These are phyloP conservation scores for Coenobita brevimanus DNA, from an alignment of 1,140 invertebrate genomes.

Conservation along the genomic window DNA sequence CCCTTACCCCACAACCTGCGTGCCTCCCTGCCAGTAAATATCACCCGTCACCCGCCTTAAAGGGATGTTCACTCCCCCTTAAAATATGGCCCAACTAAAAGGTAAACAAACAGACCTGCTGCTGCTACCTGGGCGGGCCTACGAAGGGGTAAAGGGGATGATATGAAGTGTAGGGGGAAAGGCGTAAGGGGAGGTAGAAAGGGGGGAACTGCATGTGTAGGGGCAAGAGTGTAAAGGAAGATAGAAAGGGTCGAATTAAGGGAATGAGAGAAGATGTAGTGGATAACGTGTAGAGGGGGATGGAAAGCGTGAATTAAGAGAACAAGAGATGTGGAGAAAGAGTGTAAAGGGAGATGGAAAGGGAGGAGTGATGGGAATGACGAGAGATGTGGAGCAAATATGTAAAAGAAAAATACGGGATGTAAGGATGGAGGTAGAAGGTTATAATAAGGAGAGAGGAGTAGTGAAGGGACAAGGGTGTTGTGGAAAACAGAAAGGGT, in stretches of 20 bases:
- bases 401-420: too few relatives aligned
- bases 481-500: too few relatives aligned
- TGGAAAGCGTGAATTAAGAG: too few relatives aligned
- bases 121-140: not conserved
- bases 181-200: not conserved
- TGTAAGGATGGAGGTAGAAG: too few relatives aligned
- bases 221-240: not conserved
- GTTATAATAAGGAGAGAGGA: too few relatives aligned
- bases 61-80: slow-evolving; percentile 23
- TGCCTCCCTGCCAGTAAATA: slow-evolving; percentile 29
- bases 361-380: not conserved
- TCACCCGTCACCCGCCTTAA: slow-evolving; percentile 13
- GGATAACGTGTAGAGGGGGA: not conserved
- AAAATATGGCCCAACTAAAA: slow-evolving; percentile 42
- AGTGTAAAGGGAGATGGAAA: too few relatives aligned
- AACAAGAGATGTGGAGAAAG: too few relatives aligned
- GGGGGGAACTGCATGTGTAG: too few relatives aligned
- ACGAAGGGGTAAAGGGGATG: not conserved
- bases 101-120: too few relatives aligned
- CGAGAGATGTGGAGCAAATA: too few relatives aligned
- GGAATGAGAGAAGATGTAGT: not conserved
- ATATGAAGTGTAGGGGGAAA: not conserved
- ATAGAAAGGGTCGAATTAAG: not conserved
- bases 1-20: slow-evolving; percentile 27
- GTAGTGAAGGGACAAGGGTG: too few relatives aligned